Evolutionary conservation across 2,113 vertebrate species (phyloP).

Genomic region (Agelaius phoeniceus): DNA sequence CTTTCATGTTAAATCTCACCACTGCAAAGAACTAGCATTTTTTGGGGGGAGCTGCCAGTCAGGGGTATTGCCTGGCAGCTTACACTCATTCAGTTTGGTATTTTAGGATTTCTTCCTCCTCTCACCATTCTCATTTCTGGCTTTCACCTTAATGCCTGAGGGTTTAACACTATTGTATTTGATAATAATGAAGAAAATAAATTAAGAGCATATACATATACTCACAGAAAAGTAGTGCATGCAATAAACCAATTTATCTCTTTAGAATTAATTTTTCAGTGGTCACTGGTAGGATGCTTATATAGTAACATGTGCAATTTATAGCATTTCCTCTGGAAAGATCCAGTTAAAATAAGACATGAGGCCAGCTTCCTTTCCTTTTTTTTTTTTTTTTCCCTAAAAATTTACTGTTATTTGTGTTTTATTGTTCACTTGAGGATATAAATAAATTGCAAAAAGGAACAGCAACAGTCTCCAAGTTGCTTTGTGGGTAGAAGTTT

Average conservation of each 20-base stretch:
- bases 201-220: neutral
- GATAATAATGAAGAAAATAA: neutral
- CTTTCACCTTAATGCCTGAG: neutral
- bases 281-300: neutral
- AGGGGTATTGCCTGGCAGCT: neutral
- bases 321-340: neutral
- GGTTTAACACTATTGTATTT: neutral
- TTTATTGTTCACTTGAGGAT: neutral
- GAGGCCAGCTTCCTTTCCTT: neutral
- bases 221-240: neutral
- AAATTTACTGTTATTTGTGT: neutral
- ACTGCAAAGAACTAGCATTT: neutral
- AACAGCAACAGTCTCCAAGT: neutral
- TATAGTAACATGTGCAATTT: neutral
- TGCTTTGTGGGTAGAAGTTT: neutral
- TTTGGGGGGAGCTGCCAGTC: neutral
- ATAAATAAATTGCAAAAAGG: neutral
- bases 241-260: neutral
- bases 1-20: neutral
- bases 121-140: neutral
- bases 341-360: neutral
- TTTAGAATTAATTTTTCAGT: neutral
- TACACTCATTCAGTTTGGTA: neutral
- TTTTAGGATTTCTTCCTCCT: neutral
- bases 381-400: neutral